Evolutionary conservation across 1,140 invertebrate species (phyloP), one percentile per base, ranked within the genome.

Genomic region (Bactericera cockerelli): DNA sequence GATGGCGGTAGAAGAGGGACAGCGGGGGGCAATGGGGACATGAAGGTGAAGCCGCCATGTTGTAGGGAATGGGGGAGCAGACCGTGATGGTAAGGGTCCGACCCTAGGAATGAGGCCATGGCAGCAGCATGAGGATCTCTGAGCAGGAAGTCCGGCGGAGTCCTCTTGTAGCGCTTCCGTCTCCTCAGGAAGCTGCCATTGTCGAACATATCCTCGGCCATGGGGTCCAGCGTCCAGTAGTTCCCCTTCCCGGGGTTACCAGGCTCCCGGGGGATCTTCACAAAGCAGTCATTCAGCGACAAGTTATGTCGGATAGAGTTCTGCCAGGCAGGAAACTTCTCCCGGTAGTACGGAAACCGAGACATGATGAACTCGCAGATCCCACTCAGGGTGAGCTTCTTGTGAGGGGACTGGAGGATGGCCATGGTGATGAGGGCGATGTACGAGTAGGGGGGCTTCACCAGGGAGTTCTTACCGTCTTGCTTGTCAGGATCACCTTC

Each of bases 301-400:
- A 99, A 75, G 72, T 99, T 99, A 73, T 99, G 95, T 53, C 95
- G 78, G 63, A 98, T 98, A 1, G 89, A 93, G 71, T 98, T 98
- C 72, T 94, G 91, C 92, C 92, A 94, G 2, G 89, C 88, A 6
- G 91, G 93, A 70, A 93, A 95, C 73, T 95, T 94, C 67, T 93
- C 91, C 63, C 88, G 80, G 70, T 96, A 97, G 68, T 95, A 97
- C 0, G 90, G 91, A 72, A 99, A 99, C 63, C 90, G 79, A n/a
- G 86, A 87, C 84, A 96, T 97, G 62, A 99, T 99, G 71, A 98
- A 98, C 70, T 98, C 94, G 75, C 94, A 99, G 60, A 99, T 99
- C 16, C 93, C 94, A 66, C 92, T 95, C 0, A 99, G 75, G 0
- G 95, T 98, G 11, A 98, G 74, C 67, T 95, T 93, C 75, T 96